Base-by-base conservation (phyloP, 2,888 invertebrate species). In the Elysia crispata region DNA sequence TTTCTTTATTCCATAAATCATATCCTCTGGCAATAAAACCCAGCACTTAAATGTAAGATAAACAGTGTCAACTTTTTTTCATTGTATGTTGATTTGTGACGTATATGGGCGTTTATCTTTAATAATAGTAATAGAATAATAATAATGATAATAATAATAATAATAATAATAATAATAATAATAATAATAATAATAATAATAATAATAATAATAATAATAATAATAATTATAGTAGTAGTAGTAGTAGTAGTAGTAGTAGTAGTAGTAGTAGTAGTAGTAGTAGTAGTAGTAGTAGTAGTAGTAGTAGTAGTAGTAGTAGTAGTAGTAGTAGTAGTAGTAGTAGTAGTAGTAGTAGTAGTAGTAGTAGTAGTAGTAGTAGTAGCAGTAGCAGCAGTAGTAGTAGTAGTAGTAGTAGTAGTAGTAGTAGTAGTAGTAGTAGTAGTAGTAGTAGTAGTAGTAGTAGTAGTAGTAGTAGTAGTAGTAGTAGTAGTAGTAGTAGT, bases 151-250 rank as follows among this genome's bases (percentile, higher is more conserved):
- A n/a, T n/a, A n/a, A n/a, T n/a, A n/a, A n/a, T n/a, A n/a, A n/a
- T n/a, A n/a, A n/a, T n/a, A n/a, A n/a, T n/a, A n/a, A n/a, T n/a
- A n/a, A n/a, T n/a, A n/a, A n/a, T n/a, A n/a, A n/a, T n/a, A n/a
- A n/a, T n/a, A n/a, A n/a, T n/a, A n/a, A n/a, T n/a, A n/a, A n/a
- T n/a, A n/a, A n/a, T n/a, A n/a, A n/a, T n/a, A n/a, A n/a, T n/a
- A n/a, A n/a, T n/a, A n/a, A n/a, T n/a, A n/a, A n/a, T n/a, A n/a
- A n/a, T n/a, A n/a, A n/a, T n/a, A n/a, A n/a, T n/a, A n/a, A n/a
- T n/a, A n/a, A n/a, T n/a, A n/a, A n/a, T n/a, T 8, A 64, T 64
- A 64, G 69, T 69, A 69, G 69, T 69, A 69, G 69, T 69, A 69
- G 69, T 28, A 25, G 69, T 69, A 69, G 69, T 69, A 25, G 69